A percentile compares a stretch with the other conserved stretches of the same genome.
Conservation (phyloP, 2,113 vertebrate genomes). For the Heterotis niloticus region DNA sequence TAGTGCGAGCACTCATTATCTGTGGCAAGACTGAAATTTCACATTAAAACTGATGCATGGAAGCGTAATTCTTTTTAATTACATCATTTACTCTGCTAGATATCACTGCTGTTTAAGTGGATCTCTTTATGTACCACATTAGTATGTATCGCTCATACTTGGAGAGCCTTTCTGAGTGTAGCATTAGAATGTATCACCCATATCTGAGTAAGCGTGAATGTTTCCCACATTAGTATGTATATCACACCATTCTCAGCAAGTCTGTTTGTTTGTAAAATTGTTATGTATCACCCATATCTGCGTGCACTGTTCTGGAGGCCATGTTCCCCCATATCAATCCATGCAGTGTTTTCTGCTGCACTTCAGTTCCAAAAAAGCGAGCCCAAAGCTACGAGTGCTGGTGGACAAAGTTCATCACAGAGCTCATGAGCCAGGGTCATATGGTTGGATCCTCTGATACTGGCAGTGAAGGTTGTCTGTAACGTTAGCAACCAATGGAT, state of each 20-base stretch:
- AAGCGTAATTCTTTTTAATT: too few relatives aligned
- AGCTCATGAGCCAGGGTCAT: neutral
- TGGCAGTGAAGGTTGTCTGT: slow-evolving; percentile 10
- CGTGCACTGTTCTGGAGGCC: neutral
- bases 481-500: slow-evolving; percentile 8
- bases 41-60: too few relatives aligned
- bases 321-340: neutral
- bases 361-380: neutral
- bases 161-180: neutral
- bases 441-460: neutral
- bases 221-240: neutral
- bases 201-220: neutral
- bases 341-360: neutral
- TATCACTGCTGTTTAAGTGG: too few relatives aligned
- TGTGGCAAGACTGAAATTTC: too few relatives aligned
- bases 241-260: neutral
- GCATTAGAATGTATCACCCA: neutral
- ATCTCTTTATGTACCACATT: too few relatives aligned
- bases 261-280: neutral
- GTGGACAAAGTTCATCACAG: slow-evolving; percentile 3
- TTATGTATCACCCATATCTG: neutral
- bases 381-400: neutral
- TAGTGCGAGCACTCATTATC: too few relatives aligned
- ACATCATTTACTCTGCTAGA: too few relatives aligned
- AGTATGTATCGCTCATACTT: too few relatives aligned